A percentile compares a stretch with the other conserved stretches of the same genome.
These are phyloP conservation scores for Melolontha melolontha DNA, from an alignment of 2,888 invertebrate genomes.

Conservation along the genomic window DNA sequence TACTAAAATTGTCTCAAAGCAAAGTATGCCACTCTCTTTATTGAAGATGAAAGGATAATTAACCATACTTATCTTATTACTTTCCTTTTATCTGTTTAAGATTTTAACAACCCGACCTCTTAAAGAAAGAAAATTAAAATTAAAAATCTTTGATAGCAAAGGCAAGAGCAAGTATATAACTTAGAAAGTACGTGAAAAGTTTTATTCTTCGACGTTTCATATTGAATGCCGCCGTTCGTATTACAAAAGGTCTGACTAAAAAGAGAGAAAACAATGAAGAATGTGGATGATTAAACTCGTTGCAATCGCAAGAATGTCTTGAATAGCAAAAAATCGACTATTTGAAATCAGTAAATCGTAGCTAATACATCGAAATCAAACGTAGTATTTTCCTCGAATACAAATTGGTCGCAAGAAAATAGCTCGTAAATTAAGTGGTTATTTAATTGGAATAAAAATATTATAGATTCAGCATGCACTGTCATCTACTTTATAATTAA, in stretches of 20 bases:
- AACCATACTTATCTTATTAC: constrained; percentile 15
- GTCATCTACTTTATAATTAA: too few relatives aligned
- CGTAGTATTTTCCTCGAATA: neutral
- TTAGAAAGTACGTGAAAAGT: constrained; percentile 20
- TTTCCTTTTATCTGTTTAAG: neutral
- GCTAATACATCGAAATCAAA: neutral
- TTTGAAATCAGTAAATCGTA: constrained; percentile 10
- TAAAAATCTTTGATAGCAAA: constrained; percentile 19
- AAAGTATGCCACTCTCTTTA: neutral
- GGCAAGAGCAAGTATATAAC: constrained; percentile 6
- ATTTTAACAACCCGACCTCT: constrained; percentile 6
- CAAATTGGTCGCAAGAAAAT: neutral
- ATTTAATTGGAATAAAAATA: too few relatives aligned
- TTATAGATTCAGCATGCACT: too few relatives aligned
- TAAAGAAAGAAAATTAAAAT: constrained; percentile 24
- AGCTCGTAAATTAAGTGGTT: neutral
- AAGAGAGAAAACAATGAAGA: constrained; percentile 21
- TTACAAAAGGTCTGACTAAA: constrained; percentile 12
- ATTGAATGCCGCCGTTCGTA: constrained; percentile 6
- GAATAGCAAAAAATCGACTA: neutral
- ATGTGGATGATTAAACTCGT: constrained; percentile 33
- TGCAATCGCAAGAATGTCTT: constrained; percentile 18
- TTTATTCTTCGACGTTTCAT: constrained; percentile 17
- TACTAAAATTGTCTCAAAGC: too few relatives aligned
- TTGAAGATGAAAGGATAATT: constrained; percentile 13